Conservation (phyloP, 2,888 invertebrate genomes). For the Trilocha varians region DNA sequence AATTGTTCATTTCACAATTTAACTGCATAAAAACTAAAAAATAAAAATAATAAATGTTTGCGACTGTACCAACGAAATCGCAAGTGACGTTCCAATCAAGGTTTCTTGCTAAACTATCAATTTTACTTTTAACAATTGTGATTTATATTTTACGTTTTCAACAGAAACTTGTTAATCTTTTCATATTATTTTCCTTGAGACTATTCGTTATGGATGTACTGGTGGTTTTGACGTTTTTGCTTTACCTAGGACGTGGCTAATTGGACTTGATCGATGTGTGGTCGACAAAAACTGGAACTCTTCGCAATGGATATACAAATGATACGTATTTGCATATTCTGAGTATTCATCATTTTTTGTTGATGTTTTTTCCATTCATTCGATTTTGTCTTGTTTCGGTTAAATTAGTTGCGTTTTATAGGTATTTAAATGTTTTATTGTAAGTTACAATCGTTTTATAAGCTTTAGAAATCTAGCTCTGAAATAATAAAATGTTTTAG, state of each 20-base stretch:
- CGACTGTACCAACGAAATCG: slow-evolving; percentile 34
- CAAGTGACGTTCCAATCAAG: slow-evolving; percentile 38
- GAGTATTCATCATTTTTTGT: neutral
- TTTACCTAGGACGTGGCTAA: slow-evolving; percentile 4
- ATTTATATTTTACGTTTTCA: slow-evolving; percentile 8
- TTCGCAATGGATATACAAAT: slow-evolving; percentile 2
- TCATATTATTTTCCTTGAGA: slow-evolving; percentile 4
- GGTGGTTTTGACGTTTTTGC: neutral
- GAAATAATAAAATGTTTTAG: too few species aligned
- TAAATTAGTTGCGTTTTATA: too few species aligned
- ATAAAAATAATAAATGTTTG: slow-evolving; percentile 10
- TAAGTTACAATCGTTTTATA: too few species aligned
- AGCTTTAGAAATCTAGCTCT: too few species aligned
- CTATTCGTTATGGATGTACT: slow-evolving; percentile 1
- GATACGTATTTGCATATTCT: slow-evolving; percentile 6
- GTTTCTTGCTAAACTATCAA: slow-evolving; percentile 23
- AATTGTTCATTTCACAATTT: too few species aligned
- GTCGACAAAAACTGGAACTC: slow-evolving; percentile 4
- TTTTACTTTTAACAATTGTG: slow-evolving; percentile 14
- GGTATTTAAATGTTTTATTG: too few species aligned
- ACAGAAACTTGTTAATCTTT: slow-evolving; percentile 5
- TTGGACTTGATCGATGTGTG: slow-evolving; percentile 3
- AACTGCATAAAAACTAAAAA: neutral
- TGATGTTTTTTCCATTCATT: neutral
- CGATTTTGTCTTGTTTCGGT: neutral